A percentile compares a stretch with the other conserved stretches of the same genome.
phyloP scores from a whole-genome alignment of 2,797 vertebrate genomes.

The Acanthiza pusilla region DNA sequence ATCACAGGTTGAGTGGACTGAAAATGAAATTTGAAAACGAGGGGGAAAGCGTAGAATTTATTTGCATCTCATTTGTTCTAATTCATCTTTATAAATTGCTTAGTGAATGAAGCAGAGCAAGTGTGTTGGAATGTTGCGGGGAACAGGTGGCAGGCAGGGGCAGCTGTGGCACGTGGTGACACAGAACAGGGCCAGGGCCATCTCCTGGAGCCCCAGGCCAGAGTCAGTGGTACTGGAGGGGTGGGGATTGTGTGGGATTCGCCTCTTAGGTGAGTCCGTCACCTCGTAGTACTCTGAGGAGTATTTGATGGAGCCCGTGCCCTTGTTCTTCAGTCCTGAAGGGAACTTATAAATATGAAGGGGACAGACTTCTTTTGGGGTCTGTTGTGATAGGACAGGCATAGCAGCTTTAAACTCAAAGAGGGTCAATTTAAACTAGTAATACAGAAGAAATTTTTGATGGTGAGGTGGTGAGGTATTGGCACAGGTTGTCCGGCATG shows the following conservation, averaged over 20 bases:
- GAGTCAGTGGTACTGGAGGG: not conserved
- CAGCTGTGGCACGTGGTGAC: accelerated
- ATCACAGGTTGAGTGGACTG: slow-evolving; percentile 83
- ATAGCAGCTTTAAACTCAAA: not conserved
- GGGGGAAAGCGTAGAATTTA: slow-evolving; percentile 76
- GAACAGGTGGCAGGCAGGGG: not conserved
- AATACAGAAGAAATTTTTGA: not conserved
- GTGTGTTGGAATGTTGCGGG: not conserved
- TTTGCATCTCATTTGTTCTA: slow-evolving; percentile 80
- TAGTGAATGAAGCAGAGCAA: slow-evolving; percentile 59
- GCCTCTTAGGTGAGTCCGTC: not conserved
- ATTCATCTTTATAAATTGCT: slow-evolving; percentile 69
- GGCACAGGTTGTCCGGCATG: not conserved
- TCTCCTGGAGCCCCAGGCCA: not conserved
- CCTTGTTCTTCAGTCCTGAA: not conserved
- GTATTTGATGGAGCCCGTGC: not conserved
- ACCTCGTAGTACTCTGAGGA: accelerated
- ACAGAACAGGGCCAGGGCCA: not conserved
- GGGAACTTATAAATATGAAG: not conserved
- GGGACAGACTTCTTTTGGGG: not conserved
- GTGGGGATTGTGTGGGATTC: not conserved
- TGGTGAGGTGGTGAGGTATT: not conserved
- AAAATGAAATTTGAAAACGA: slow-evolving; percentile 82
- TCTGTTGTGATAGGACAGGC: not conserved
- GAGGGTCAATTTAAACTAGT: not conserved